phyloP scores from a whole-genome alignment of 1,140 invertebrate genomes.

The Drosophila burlai region DNA sequence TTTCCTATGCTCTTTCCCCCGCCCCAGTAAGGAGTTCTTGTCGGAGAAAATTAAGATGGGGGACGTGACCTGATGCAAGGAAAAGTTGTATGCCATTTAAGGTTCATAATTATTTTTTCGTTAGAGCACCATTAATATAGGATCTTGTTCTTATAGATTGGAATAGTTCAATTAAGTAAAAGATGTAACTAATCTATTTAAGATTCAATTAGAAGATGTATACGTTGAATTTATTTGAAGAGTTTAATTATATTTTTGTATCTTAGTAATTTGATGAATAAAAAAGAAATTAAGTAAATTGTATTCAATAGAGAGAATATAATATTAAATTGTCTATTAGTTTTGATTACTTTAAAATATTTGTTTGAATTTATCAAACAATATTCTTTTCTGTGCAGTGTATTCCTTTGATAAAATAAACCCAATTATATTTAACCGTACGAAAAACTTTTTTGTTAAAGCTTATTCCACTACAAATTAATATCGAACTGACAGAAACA shows the following conservation, averaged over 20 bases:
- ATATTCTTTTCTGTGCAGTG: not conserved
- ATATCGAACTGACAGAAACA: not conserved
- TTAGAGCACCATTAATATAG: conserved; percentile 3
- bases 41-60: conserved; percentile 4
- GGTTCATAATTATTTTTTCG: conserved; percentile 13
- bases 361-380: not conserved
- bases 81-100: conserved; percentile 31
- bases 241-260: no score
- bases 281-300: no score
- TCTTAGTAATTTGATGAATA: no score
- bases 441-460: not conserved
- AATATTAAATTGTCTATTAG: no score
- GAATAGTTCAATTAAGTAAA: conserved; percentile 6
- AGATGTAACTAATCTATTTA: not conserved
- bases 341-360: not conserved
- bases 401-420: not conserved
- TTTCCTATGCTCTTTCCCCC: conserved; percentile 36
- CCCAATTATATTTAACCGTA: not conserved
- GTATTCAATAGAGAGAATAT: not conserved
- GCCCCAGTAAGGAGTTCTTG: not conserved
- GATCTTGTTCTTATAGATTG: not conserved
- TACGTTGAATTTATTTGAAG: not conserved
- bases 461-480: not conserved
- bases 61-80: conserved; percentile 38
- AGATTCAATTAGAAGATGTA: not conserved